Base-by-base conservation (phyloP, 2,113 vertebrate genomes). In the Phocoena phocoena region DNA sequence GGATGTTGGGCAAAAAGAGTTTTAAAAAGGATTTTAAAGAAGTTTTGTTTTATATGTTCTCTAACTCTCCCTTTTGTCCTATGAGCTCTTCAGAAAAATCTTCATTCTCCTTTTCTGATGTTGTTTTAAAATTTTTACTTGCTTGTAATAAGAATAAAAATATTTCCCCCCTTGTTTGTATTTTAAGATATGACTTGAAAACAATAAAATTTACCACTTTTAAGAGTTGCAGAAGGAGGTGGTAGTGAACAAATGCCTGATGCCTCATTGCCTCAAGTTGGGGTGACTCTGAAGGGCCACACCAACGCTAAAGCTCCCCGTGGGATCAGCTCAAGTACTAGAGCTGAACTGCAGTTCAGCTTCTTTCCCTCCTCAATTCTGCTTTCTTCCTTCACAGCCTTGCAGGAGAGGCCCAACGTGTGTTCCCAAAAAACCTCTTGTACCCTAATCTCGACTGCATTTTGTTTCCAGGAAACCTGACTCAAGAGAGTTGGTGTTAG, bases 81-180 rank as follows among this genome's bases (percentile, higher is more conserved):
- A 28, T 15, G 26, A 81, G 76, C 85, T 65, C 31, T 74, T 93
- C 36, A 67, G 14, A 53, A 85, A 85, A 86, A 79, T 55, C 41
- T 65, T 95, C 6, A 70, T 50, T 65, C 2, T 1, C 2, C 20
- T 85, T 70, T 85, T 60, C 60, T 36, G 33, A 73, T 67, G 17
- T 74, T 83, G 44, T 81, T 70, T 85, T 25, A 13, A 53, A 63
- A 31, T 8, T 58, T 74, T 82, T 88, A 50, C n/a, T 71, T 55
- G 73, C 62, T 74, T 5, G 9, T 76, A 11, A 31, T 15, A 62
- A 6, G 4, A 79, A 5, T 62, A 1, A 55, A 63, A 60, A 53
- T 36, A 28, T 8, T 36, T 79, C 26, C 7, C 7, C 15, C 85
- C 1, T 71, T 1, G 38, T 41, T 47, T 44, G 21, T n/a, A 25